Base-by-base conservation (phyloP, 2,888 invertebrate species). In the Pasiphila rectangulata region DNA sequence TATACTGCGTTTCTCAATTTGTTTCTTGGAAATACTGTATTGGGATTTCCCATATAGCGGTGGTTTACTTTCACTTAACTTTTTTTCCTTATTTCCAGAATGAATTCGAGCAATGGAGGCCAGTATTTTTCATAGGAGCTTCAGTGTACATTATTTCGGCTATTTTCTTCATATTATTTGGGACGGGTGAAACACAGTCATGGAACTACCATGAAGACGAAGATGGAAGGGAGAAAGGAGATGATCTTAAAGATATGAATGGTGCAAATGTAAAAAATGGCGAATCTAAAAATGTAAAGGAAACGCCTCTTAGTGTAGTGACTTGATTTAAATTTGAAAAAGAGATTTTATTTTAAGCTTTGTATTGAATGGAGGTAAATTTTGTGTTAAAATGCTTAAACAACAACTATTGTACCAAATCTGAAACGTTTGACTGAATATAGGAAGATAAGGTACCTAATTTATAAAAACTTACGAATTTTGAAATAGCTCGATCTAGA, bases 111-210 rank as follows among this genome's bases (percentile, higher is more conserved):
- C 91, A 93, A 66, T 95, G 95, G 95, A 91, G 93, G 40, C 89
- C 90, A 36, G 91, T 94, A 47, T 95, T 95, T 71, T 91, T 92
- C 72, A 90, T 94, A 34, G 94, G 94, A 2, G 93, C 94, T 0
- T 86, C 89, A 4, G 93, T 93, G 4, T 95, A 95, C 60, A 90
- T 92, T 7, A 83, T 92, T 4, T 91, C 93, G 0, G 94, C 94
- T 0, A 44, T 94, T 23, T 77, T 94, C 40, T 95, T 93, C 72
- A 90, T 92, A 70, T 50, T 93, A 15, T 92, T 94, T 45, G 95
- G 95, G 17, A 92, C 92, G 0, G 94, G 92, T 0, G 89, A 91
- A 37, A 91, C 91, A 37, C 95, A 95, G 66, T 72, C 90, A 1
- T 95, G 94, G 94, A 94, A 94, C 67, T 90, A 84, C 58, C 48